Evolutionary conservation across 2,888 invertebrate genomes (phyloP).

Genomic region (Chloroclysta siterata): DNA sequence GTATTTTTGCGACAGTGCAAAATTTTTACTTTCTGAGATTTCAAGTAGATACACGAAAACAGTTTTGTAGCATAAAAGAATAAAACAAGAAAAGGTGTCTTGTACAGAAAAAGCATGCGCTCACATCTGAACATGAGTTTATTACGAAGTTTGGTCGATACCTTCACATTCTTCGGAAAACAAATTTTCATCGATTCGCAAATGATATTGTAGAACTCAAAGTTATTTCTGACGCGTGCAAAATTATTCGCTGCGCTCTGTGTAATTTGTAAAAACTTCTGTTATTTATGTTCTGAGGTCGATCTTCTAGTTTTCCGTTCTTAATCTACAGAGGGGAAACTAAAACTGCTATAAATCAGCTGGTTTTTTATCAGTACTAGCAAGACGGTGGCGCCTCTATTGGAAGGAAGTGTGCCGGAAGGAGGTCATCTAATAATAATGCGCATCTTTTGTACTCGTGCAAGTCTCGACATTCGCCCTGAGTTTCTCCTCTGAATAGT

Average conservation of each 20-base stretch:
- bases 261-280: constrained; percentile 36
- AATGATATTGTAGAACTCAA: constrained; percentile 40
- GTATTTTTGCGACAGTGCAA: no score
- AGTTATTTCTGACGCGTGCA: constrained; percentile 32
- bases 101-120: no score
- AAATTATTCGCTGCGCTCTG: constrained; percentile 33
- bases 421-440: constrained; percentile 46
- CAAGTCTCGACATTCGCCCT: constrained; percentile 34
- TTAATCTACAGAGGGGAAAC: constrained; percentile 46
- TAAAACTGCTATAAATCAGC: constrained; percentile 58
- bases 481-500: constrained; percentile 35
- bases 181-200: constrained; percentile 24
- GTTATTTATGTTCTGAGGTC: constrained; percentile 39
- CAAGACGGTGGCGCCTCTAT: constrained; percentile 30
- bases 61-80: no score
- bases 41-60: no score
- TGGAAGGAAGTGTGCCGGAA: constrained; percentile 31
- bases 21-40: no score
- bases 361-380: constrained; percentile 44
- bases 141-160: constrained; percentile 18
- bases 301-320: constrained; percentile 46
- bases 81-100: no score
- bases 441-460: constrained; percentile 38
- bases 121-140: constrained; percentile 10
- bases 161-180: constrained; percentile 15